Conservation (phyloP, 2,113 vertebrate species). For the Hucho hucho region DNA sequence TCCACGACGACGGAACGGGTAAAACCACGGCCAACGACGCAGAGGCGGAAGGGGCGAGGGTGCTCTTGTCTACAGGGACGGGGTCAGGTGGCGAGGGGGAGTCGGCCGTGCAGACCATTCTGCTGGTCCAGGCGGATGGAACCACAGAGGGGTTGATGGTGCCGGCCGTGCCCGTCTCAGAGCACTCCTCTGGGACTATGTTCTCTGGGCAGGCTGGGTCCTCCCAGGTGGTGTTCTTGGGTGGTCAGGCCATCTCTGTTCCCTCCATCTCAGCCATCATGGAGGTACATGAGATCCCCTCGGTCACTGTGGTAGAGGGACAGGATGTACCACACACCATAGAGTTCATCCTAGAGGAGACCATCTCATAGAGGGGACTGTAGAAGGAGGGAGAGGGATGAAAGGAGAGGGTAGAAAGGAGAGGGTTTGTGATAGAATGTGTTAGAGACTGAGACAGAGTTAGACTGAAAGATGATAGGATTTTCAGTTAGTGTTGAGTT, state of each 20-base stretch:
- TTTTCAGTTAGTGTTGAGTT: neutral
- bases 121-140: constrained; percentile 68
- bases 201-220: constrained; percentile 43
- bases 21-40: constrained; percentile 11
- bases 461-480: neutral
- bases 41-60: constrained; percentile 64
- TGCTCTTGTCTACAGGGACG: constrained; percentile 49
- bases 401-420: neutral
- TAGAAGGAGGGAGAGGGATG: neutral
- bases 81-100: constrained; percentile 40
- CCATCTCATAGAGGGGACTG: constrained; percentile 50
- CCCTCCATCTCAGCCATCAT: constrained; percentile 58
- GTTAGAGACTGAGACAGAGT: too few species aligned
- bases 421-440: neutral
- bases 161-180: constrained; percentile 50
- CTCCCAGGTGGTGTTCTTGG: constrained; percentile 72
- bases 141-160: constrained; percentile 66
- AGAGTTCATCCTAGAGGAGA: constrained; percentile 79
- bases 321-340: constrained; percentile 71
- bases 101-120: constrained; percentile 70
- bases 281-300: constrained; percentile 58
- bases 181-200: constrained; percentile 19
- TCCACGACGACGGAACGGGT: constrained; percentile 51
- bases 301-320: constrained; percentile 65
- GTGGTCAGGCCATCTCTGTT: constrained; percentile 56